Conservation (phyloP, 2,113 vertebrate genomes). For the Choloepus hoffmanni region DNA sequence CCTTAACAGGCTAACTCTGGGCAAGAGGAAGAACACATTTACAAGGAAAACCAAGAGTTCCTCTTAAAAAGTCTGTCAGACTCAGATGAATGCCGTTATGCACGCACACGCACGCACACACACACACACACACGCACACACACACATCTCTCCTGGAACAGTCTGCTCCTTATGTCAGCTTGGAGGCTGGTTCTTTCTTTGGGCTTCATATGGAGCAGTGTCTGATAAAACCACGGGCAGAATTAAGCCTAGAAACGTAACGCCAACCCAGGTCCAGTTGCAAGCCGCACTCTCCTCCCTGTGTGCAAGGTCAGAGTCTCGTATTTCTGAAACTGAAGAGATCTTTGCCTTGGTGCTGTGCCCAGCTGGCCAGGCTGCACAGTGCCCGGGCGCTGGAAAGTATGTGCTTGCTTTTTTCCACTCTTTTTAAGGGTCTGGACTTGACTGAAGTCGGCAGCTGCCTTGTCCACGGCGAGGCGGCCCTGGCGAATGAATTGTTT, state of each 20-base stretch:
- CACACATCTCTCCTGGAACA: neutral
- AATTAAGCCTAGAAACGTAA: neutral
- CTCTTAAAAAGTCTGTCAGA: conserved; percentile 70
- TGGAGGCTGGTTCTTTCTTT: neutral
- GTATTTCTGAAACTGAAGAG: conserved; percentile 68
- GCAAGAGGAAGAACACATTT: conserved; percentile 73
- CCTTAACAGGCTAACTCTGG: conserved; percentile 80
- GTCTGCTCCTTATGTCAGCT: neutral
- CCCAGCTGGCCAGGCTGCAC: conserved; percentile 44
- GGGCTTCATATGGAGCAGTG: neutral
- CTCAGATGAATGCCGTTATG: conserved; percentile 30
- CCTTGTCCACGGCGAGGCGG: neutral
- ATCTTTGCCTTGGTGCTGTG: neutral
- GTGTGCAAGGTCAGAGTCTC: conserved; percentile 45
- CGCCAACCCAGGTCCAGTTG: neutral
- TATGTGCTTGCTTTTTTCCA: conserved; percentile 75
- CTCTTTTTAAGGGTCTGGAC: conserved; percentile 78
- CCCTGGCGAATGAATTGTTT: conserved; percentile 64
- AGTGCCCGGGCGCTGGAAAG: conserved; percentile 56
- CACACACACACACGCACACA: too few relatives aligned
- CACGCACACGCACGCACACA: too few relatives aligned
- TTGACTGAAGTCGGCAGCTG: conserved; percentile 81
- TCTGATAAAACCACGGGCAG: neutral
- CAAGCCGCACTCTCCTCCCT: neutral
- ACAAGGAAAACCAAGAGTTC: conserved; percentile 81